Evolutionary conservation across 2,797 vertebrate species (phyloP).

Genomic region (Jordanella pulchra): DNA sequence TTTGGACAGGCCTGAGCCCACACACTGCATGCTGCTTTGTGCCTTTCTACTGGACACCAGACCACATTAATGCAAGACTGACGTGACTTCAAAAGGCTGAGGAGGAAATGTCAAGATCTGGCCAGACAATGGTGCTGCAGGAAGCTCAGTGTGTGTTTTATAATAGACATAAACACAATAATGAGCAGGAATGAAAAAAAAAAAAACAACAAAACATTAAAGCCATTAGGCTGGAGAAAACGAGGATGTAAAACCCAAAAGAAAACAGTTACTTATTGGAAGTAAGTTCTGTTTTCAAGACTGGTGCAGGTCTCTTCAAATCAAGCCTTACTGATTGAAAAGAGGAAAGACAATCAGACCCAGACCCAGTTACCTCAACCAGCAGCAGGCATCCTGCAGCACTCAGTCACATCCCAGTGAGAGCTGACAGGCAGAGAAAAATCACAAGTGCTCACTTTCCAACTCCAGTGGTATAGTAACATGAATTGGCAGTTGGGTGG

Average conservation of each 20-base stretch:
- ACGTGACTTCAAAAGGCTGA: slow-evolving; percentile 23
- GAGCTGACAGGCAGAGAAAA: slow-evolving; percentile 48
- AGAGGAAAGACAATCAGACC: slow-evolving; percentile 66
- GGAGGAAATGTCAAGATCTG: slow-evolving; percentile 44
- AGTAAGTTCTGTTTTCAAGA: slow-evolving; percentile 38
- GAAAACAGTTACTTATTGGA: slow-evolving; percentile 34
- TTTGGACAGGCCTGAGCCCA: slow-evolving; percentile 50
- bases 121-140: slow-evolving; percentile 42
- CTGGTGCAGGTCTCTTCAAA: slow-evolving; percentile 42
- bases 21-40: slow-evolving; percentile 19
- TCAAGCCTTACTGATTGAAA: slow-evolving; percentile 58
- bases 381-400: slow-evolving; percentile 40
- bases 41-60: slow-evolving; percentile 32
- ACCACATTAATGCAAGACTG: slow-evolving; percentile 23
- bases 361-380: slow-evolving; percentile 52
- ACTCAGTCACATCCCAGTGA: slow-evolving; percentile 39
- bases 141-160: slow-evolving; percentile 16
- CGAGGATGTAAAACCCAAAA: slow-evolving; percentile 36
- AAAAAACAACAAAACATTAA: not conserved
- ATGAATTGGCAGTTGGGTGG: slow-evolving; percentile 51
- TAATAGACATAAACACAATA: slow-evolving; percentile 5
- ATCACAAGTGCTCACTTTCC: slow-evolving; percentile 36
- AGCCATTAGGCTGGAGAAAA: slow-evolving; percentile 17
- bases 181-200: slow-evolving; percentile 16
- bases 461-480: slow-evolving; percentile 59